phyloP scores from a whole-genome alignment of 2,113 vertebrate genomes.

The Phaethornis superciliosus region DNA sequence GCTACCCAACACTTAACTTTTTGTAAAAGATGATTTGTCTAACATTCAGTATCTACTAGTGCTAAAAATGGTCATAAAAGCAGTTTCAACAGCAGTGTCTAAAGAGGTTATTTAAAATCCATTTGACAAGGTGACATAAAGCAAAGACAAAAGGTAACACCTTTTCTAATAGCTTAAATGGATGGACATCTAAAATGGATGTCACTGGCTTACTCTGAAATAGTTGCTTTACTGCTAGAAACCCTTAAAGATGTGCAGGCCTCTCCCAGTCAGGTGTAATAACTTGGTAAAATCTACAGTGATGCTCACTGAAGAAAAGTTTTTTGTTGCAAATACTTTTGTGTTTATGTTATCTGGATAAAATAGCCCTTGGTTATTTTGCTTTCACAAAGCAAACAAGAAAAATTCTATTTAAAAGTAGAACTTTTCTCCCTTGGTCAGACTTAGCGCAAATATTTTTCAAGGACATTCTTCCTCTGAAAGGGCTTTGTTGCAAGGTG shows the following conservation, averaged over 20 bases:
- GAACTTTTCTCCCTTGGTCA: background rate
- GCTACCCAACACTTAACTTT: background rate
- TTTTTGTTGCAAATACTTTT: background rate
- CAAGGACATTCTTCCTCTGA: background rate
- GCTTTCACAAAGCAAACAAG: background rate
- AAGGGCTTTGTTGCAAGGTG: accelerated
- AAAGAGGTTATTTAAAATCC: background rate
- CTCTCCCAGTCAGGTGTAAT: background rate
- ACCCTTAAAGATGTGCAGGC: background rate
- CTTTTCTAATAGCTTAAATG: background rate
- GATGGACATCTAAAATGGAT: background rate
- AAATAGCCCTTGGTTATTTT: background rate
- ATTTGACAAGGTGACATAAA: background rate
- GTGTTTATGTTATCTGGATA: background rate
- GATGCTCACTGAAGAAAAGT: background rate
- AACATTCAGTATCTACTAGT: background rate
- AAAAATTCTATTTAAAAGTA: background rate
- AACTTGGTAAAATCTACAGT: no score
- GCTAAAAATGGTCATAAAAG: background rate
- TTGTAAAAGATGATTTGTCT: background rate
- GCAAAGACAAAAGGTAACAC: background rate
- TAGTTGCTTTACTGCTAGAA: background rate
- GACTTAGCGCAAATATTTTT: background rate
- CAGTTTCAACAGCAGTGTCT: background rate
- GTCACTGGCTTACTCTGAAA: background rate